A percentile compares a stretch with the other conserved stretches of the same genome.
Evolutionary conservation across 2,888 invertebrate species (phyloP).

Genomic region (Amblyjoppa fuscipennis): DNA sequence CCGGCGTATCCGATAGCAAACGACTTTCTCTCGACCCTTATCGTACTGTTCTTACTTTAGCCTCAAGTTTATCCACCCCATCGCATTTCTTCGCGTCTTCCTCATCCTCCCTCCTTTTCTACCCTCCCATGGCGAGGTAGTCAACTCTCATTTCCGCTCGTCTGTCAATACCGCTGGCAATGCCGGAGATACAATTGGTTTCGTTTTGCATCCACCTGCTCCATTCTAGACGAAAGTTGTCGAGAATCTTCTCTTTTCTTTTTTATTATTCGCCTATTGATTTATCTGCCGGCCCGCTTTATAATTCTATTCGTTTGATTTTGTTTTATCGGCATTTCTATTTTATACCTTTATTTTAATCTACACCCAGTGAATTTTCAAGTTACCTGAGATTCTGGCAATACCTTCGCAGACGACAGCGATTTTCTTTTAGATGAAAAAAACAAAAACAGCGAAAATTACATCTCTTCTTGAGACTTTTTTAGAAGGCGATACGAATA

Average conservation of each 20-base stretch:
- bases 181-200: constrained; percentile 58
- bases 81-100: constrained; percentile 31
- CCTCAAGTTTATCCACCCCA: neutral
- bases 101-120: constrained; percentile 3
- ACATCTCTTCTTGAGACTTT: neutral
- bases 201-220: constrained; percentile 57
- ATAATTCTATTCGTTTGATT: neutral
- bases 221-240: constrained; percentile 24
- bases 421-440: neutral
- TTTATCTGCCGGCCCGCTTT: constrained; percentile 19
- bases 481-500: neutral
- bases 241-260: constrained; percentile 34
- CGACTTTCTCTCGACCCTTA: constrained; percentile 45
- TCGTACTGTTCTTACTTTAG: constrained; percentile 21
- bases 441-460: neutral
- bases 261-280: constrained; percentile 20
- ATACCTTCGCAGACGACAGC: neutral
- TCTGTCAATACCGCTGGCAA: constrained; percentile 28
- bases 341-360: neutral
- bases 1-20: constrained; percentile 15
- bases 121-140: constrained; percentile 3
- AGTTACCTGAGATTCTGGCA: neutral
- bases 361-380: neutral
- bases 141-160: constrained; percentile 41
- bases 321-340: neutral